Conservation (phyloP, 2,888 invertebrate genomes). For the Parnassius glacialis region DNA sequence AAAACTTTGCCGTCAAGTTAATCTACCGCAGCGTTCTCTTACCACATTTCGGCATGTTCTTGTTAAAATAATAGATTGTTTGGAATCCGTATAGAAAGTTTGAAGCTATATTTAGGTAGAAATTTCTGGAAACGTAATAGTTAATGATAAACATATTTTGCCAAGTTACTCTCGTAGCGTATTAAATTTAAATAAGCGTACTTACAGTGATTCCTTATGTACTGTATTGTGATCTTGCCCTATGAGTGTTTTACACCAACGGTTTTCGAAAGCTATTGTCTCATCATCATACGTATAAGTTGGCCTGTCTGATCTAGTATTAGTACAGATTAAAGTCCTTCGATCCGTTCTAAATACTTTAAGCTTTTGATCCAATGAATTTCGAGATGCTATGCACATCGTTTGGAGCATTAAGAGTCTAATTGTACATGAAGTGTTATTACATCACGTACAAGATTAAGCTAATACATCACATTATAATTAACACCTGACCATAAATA, state of each 20-base stretch:
- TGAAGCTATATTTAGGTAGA: slow-evolving; percentile 7
- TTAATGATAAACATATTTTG: too few relatives aligned
- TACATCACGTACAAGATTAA: slow-evolving; percentile 43
- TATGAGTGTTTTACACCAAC: too few relatives aligned
- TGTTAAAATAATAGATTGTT: slow-evolving; percentile 26
- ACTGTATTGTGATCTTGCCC: too few relatives aligned
- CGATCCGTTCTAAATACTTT: background rate
- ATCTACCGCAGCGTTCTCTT: slow-evolving; percentile 30
- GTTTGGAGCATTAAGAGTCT: slow-evolving; percentile 7
- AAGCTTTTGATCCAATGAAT: slow-evolving; percentile 1
- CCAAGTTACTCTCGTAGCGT: too few relatives aligned
- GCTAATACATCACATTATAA: slow-evolving; percentile 46
- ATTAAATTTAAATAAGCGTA: background rate
- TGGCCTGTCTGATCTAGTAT: too few relatives aligned
- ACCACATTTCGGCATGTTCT: slow-evolving; percentile 24
- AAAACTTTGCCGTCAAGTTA: slow-evolving; percentile 52
- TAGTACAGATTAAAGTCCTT: too few relatives aligned
- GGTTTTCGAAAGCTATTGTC: too few relatives aligned
- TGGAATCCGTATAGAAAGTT: slow-evolving; percentile 21
- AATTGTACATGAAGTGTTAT: slow-evolving; percentile 25
- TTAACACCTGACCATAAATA: slow-evolving; percentile 50
- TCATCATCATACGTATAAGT: too few relatives aligned
- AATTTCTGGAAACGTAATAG: background rate
- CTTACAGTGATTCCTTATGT: background rate
- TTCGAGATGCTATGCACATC: slow-evolving; percentile 5